Base-by-base conservation (phyloP, 2,888 invertebrate genomes). In the Calameuta idolon region DNA sequence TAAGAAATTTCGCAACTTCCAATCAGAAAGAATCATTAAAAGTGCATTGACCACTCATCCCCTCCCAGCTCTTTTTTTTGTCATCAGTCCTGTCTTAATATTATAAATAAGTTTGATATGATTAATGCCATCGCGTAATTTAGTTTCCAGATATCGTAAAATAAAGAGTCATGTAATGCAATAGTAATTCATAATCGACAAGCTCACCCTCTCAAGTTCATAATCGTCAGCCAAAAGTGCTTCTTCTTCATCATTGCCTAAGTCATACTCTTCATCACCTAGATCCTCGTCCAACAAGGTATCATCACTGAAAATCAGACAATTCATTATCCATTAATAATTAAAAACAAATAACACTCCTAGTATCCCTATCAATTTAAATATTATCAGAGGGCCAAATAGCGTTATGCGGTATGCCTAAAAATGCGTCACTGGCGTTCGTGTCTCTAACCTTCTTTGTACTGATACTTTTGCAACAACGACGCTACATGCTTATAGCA, bases 201-300 rank as follows among this genome's bases (percentile, higher is more conserved):
- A 71, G 88, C 91, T 91, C 89, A 91, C 91, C 90, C 89, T 90
- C 82, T 90, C 90, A 79, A 89, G 81, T 84, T 91, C 91, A 87
- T 89, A 89, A 86, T 92, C 92, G 84, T 92, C 92, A 40, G 92
- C 92, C 84, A 92, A 87, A 69, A 92, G 89, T 30, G 92, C 92
- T 85, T 92, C 92, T 87, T 92, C 92, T 83, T 92, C 92, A 75
- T 92, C 92, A 82, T 92, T 92, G 79, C 90, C 92, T 75, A 92
- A 85, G 82, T 92, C 92, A 81, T 92, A 92, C 76, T 91, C 92
- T 78, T 92, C 91, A 75, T 92, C 92, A 34, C 91, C 92, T 68
- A 92, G 90, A 83, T 92, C 92, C 86, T 92, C 92, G 74, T 91
- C 92, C 88, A 92, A 84, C 76, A 92, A 84, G 68, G 90, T 90